Evolutionary conservation across 1,140 invertebrate species (phyloP).

Genomic region (Meloidogyne exigua): DNA sequence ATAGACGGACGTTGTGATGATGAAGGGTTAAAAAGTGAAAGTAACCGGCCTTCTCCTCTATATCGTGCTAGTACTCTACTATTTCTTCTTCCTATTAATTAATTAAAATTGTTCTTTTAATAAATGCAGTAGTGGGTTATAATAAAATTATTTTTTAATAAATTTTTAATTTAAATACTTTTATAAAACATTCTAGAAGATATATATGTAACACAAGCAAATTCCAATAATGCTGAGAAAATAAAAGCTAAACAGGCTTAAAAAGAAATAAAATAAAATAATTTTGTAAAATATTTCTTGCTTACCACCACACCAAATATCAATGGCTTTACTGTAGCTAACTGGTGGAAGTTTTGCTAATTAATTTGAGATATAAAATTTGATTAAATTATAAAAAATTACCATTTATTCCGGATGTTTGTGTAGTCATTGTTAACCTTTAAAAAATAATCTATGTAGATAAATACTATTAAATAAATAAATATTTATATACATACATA

Average conservation of each 20-base stretch:
- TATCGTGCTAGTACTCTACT: not conserved
- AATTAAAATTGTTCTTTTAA: not conserved
- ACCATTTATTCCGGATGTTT: constrained; percentile 86
- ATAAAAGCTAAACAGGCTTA: constrained; percentile 90
- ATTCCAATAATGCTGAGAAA: constrained; percentile 89
- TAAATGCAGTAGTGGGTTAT: not conserved
- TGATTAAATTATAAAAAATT: too few species aligned
- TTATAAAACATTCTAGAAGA: constrained; percentile 67
- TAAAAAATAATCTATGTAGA: constrained; percentile 27
- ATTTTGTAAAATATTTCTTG: not conserved
- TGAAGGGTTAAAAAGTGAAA: constrained; percentile 2
- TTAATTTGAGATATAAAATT: not conserved
- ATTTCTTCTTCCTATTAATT: constrained; percentile 23
- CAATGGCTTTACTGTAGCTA: constrained; percentile 80
- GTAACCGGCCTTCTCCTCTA: constrained; percentile 4
- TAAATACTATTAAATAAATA: too few species aligned
- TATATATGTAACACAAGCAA: constrained; percentile 92
- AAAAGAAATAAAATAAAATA: constrained; percentile 14
- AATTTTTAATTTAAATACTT: constrained; percentile 45
- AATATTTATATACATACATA: too few species aligned
- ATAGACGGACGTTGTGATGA: not conserved
- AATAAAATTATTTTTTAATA: too few species aligned
- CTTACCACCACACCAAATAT: constrained; percentile 61
- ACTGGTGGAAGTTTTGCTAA: constrained; percentile 86
- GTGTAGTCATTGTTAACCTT: constrained; percentile 75